Evolutionary conservation across 2,888 invertebrate species (phyloP).

Genomic region (Caenorhabditis sp.): DNA sequence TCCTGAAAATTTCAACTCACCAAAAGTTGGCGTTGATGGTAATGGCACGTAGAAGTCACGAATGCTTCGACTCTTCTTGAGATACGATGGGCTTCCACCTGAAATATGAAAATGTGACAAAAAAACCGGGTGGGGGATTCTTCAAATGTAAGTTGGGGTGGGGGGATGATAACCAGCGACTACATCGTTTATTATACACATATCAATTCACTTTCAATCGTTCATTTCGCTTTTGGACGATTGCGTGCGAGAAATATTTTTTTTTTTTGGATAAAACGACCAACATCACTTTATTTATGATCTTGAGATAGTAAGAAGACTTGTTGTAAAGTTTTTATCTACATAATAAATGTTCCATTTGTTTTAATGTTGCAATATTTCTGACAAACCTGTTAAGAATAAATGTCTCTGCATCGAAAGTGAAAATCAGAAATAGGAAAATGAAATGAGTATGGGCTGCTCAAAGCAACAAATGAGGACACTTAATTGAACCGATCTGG

Average conservation of each 20-base stretch:
- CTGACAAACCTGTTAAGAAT: too few species aligned
- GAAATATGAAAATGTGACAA: constrained; percentile 14
- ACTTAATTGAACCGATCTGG: too few species aligned
- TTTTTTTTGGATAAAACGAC: background rate
- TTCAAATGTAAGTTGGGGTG: constrained; percentile 19
- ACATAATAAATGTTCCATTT: too few species aligned
- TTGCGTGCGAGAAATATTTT: background rate
- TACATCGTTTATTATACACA: background rate
- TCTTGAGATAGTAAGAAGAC: too few species aligned
- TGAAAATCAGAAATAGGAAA: too few species aligned
- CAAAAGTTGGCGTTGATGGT: constrained; percentile 37
- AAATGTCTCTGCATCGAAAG: too few species aligned
- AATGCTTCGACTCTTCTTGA: constrained; percentile 29
- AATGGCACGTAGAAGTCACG: constrained; percentile 32
- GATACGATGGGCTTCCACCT: constrained; percentile 39
- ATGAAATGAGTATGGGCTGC: too few species aligned
- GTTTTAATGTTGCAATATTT: too few species aligned
- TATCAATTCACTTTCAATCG: background rate
- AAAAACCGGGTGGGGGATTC: constrained; percentile 1
- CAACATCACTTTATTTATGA: background rate
- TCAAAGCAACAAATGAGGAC: too few species aligned
- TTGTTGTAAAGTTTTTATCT: too few species aligned
- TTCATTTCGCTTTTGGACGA: background rate
- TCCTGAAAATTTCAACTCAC: constrained; percentile 21
- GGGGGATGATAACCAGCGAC: background rate